These are phyloP conservation scores for Tolypeutes matacus DNA, from an alignment of 2,797 vertebrate species.

Conservation along the genomic window DNA sequence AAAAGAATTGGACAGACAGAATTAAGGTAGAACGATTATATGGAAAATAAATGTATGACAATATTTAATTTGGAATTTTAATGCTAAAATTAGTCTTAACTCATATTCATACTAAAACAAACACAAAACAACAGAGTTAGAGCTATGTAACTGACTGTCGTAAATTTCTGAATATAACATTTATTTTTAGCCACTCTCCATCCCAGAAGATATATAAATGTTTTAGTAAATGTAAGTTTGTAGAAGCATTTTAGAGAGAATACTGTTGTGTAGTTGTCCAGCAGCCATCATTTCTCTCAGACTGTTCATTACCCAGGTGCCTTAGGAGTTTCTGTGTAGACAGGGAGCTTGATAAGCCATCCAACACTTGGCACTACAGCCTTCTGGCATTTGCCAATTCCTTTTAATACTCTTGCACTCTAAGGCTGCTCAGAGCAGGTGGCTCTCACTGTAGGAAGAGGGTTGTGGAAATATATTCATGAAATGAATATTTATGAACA, in stretches of 20 bases:
- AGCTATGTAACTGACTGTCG: neutral
- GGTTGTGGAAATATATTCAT: conserved; percentile 28
- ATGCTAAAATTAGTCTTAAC: neutral
- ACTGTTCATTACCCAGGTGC: neutral
- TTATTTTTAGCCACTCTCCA: neutral
- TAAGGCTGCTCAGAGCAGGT: conserved; percentile 57
- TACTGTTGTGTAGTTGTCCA: accelerated
- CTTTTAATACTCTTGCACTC: neutral
- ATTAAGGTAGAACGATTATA: neutral
- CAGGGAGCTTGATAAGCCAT: neutral
- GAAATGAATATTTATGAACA: conserved; percentile 76
- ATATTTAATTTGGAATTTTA: conserved; percentile 6
- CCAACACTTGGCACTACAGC: neutral
- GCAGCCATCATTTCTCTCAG: neutral
- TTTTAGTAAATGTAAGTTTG: accelerated
- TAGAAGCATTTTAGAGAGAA: neutral
- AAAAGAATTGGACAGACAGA: neutral
- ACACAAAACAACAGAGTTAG: neutral
- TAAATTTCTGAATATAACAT: neutral
- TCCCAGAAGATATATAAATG: neutral
- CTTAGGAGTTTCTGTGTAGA: neutral
- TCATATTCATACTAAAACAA: neutral
- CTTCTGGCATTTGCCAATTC: neutral
- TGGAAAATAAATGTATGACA: neutral
- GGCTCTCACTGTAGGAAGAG: neutral